Percentiles rank a stretch among this genome's conserved stretches.
These are phyloP conservation scores for Equus quagga DNA, from an alignment of 2,113 vertebrate genomes.

Conservation along the genomic window DNA sequence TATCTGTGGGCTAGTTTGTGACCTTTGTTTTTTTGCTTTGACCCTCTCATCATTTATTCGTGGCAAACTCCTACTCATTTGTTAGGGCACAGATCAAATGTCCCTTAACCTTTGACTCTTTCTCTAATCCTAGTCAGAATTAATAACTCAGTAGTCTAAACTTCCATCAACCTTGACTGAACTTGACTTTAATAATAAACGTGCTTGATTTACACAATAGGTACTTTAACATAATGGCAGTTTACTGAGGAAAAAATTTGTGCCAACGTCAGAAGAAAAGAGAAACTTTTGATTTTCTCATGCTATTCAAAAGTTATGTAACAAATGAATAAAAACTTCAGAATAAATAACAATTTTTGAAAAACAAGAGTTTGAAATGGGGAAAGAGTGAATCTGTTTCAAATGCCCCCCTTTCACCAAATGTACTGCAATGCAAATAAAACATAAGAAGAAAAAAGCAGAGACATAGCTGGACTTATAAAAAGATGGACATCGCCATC, in stretches of 20 bases:
- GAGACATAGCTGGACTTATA: neutral
- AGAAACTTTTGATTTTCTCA: neutral
- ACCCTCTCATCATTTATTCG: neutral
- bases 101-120: neutral
- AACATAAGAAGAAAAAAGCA: neutral
- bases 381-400: neutral
- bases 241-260: neutral
- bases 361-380: slow-evolving; percentile 14
- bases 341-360: neutral
- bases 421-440: neutral
- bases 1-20: neutral
- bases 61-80: neutral
- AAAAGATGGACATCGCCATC: neutral
- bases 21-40: neutral
- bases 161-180: neutral
- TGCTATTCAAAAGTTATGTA: neutral
- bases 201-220: neutral
- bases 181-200: neutral
- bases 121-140: slow-evolving; percentile 31
- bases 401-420: neutral
- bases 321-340: neutral
- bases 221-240: neutral
- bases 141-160: neutral
- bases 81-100: neutral
- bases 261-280: neutral